Evolutionary conservation across 1,140 invertebrate species (phyloP), one percentile per base, ranked within the genome.

Genomic region (Drosophila trapezifrons): DNA sequence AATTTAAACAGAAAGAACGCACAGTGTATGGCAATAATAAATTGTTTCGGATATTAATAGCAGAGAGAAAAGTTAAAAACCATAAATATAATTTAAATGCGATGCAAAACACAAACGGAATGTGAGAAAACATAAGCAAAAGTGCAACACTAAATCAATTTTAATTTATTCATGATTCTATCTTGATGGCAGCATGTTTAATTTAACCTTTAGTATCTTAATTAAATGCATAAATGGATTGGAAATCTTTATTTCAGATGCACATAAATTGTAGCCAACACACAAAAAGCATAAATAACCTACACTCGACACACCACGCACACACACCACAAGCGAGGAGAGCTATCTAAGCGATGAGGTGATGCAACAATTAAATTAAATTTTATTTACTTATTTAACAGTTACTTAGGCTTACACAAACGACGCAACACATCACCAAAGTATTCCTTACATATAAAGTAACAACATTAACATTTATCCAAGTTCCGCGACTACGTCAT

Each of bases 401-500:
- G 71, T 73, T 73, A 73, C 49, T 72, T 58, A 56, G 40, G 52
- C 9, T 18, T 45, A 32, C 20, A 35, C 27, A 43, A 43, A 35
- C 32, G 15, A 56, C 45, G 29, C 20, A 0, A 51, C 55, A 69
- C 42, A 32, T 38, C 58, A 71, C 42, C 55, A 63, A 65, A 65
- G 20, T 17, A 69, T 69, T 70, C 40, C 47, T 25, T 4, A 40
- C 64, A 64, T 70, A 46, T 70, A 56, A 38, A 70, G 47, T 56
- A 70, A 52, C 59, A 17, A 37, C 29, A 63, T 66, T 63, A 66
- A 64, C 17, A 49, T 54, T 38, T 54, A 54, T 42, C 32, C 42
- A 47, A 38, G 37, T 25, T 20, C 17, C 59, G n/a, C 18, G 79
- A 80, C 83, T 54, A 87, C 83, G 83, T 86, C 83, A 86, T 87